A percentile compares a stretch with the other conserved stretches of the same genome.
Conservation (phyloP, 1,140 invertebrate species). For the Rhyzopertha dominica region DNA sequence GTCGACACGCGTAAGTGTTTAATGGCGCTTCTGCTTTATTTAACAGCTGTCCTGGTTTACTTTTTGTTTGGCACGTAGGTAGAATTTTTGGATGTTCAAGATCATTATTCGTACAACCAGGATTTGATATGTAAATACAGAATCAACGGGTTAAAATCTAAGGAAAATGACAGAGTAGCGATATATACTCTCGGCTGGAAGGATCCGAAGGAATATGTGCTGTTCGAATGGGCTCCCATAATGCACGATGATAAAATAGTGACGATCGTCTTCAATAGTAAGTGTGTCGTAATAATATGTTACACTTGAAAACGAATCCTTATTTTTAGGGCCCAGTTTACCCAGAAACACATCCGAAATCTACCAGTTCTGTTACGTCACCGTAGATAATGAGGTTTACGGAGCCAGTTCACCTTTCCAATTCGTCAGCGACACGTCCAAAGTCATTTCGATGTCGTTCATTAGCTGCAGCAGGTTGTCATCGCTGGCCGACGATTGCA, state of each 20-base stretch:
- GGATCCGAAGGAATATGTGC: conserved; percentile 28
- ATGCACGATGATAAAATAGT: conserved; percentile 6
- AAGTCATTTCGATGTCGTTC: not conserved
- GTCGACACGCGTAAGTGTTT: conserved; percentile 1
- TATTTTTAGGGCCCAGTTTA: conserved; percentile 26
- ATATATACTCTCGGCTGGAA: conserved; percentile 37
- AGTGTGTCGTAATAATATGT: conserved; percentile 10
- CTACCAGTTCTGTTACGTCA: conserved; percentile 37
- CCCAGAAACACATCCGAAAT: conserved; percentile 28
- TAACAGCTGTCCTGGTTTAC: not conserved
- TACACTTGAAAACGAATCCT: not conserved
- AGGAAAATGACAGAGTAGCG: conserved; percentile 34
- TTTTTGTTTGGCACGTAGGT: conserved; percentile 21
- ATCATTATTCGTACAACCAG: conserved; percentile 27
- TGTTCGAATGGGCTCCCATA: conserved; percentile 32
- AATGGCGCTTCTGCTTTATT: not conserved
- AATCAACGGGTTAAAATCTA: conserved; percentile 24
- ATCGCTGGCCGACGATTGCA: conserved; percentile 5
- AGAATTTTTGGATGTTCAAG: conserved; percentile 28
- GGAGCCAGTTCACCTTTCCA: conserved; percentile 34
- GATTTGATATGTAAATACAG: conserved; percentile 29
- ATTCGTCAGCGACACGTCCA: conserved; percentile 9
- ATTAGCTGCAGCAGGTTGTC: not conserved
- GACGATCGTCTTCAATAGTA: conserved; percentile 28
- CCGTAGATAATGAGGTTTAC: conserved; percentile 28